Conservation (phyloP, 2,113 vertebrate genomes). For the Triplophysa dalaica region DNA sequence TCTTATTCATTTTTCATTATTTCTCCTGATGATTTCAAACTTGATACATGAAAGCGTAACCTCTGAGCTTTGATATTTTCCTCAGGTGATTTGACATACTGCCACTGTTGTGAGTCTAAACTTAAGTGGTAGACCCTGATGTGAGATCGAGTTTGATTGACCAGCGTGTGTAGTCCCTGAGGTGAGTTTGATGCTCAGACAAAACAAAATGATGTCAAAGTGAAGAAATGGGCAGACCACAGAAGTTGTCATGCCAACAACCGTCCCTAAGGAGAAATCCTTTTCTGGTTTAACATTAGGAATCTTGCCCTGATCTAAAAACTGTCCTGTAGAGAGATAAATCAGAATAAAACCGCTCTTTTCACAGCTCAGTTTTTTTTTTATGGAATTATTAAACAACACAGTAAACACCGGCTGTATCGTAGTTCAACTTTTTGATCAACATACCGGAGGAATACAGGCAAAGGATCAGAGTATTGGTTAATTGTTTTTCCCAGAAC, state of each 20-base stretch:
- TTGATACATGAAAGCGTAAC: no score
- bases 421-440: constrained; percentile 18
- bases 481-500: neutral
- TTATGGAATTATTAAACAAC: no score
- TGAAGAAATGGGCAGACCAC: neutral
- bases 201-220: neutral
- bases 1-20: no score
- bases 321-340: constrained; percentile 62
- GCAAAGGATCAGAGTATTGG: constrained; percentile 18
- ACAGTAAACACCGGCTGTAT: constrained; percentile 6
- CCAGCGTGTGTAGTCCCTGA: neutral
- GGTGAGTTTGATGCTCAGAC: neutral
- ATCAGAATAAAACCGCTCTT: constrained; percentile 8
- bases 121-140: neutral
- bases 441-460: constrained; percentile 35
- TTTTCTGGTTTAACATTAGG: constrained; percentile 59
- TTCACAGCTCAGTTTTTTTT: no score
- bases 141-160: neutral
- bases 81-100: neutral
- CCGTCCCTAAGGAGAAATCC: constrained; percentile 37
- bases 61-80: neutral
- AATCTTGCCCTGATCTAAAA: constrained; percentile 56
- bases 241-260: constrained; percentile 19
- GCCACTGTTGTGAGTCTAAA: neutral
- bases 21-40: no score